A percentile compares a stretch with the other conserved stretches of the same genome.
Conservation (phyloP, 2,113 vertebrate genomes). For the Tachuris rubrigastra region DNA sequence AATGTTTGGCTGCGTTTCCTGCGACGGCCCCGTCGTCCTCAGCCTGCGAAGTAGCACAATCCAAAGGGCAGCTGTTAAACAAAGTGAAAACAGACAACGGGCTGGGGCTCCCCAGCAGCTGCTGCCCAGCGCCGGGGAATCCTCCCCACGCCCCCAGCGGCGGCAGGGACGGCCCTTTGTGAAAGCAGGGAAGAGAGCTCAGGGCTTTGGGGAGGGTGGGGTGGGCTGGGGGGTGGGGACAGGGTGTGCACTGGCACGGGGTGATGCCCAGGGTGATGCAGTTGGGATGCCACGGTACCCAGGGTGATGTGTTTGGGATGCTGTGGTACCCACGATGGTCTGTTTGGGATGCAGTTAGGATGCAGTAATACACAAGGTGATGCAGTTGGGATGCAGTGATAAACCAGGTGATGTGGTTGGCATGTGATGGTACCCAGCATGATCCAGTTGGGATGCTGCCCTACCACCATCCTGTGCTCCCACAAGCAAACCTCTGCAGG, state of each 20-base stretch:
- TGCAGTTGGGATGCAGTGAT: rapidly evolving
- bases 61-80: constrained; percentile 61
- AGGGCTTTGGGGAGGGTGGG: rapidly evolving
- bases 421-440: too few species aligned
- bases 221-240: rapidly evolving
- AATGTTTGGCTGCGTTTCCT: constrained; percentile 15
- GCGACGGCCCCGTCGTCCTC: not conserved
- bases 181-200: not conserved
- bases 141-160: not conserved
- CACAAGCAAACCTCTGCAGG: not conserved
- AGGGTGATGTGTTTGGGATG: not conserved
- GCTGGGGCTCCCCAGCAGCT: not conserved
- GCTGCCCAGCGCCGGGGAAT: not conserved
- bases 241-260: not conserved
- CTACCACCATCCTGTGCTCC: rapidly evolving
- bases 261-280: not conserved
- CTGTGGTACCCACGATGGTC: too few species aligned
- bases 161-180: not conserved
- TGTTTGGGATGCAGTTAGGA: too few species aligned
- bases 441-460: not conserved
- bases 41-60: constrained; percentile 21
- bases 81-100: constrained; percentile 55
- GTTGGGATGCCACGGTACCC: not conserved
- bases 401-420: not conserved
- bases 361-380: not conserved